Percentiles rank a stretch among this genome's conserved stretches.
Evolutionary conservation across 2,888 invertebrate species (phyloP).

Genomic region (Entomobrya proxima): DNA sequence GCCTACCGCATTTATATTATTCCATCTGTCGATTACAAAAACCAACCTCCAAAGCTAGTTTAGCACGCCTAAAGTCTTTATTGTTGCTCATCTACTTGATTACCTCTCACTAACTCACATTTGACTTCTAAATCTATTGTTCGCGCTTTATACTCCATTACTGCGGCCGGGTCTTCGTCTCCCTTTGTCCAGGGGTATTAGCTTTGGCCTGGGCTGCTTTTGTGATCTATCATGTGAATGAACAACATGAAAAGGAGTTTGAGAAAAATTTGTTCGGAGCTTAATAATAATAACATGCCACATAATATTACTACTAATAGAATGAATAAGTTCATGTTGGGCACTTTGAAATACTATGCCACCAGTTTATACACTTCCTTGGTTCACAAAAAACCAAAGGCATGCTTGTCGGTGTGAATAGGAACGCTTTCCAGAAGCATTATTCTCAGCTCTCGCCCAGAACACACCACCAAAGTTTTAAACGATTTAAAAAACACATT

Average conservation of each 20-base stretch:
- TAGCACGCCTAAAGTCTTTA: conserved; percentile 67
- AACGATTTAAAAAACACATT: no score
- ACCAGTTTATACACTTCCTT: neutral
- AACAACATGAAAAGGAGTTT: neutral
- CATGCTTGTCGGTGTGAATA: conserved; percentile 4
- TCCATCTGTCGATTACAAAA: conserved; percentile 68
- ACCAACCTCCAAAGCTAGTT: conserved; percentile 67
- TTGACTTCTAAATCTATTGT: neutral
- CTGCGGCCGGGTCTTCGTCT: neutral
- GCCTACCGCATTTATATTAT: conserved; percentile 73
- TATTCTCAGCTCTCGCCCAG: neutral
- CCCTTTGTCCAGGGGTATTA: neutral
- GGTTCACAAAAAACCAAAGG: neutral
- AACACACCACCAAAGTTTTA: no score
- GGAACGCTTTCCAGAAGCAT: neutral
- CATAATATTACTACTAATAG: conserved; percentile 47
- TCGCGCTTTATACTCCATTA: neutral
- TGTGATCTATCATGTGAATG: conserved; percentile 1
- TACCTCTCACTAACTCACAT: conserved; percentile 46
- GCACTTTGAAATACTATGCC: conserved; percentile 24
- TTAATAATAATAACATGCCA: conserved; percentile 40
- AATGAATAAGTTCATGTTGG: conserved; percentile 24
- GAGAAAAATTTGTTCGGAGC: conserved; percentile 1
- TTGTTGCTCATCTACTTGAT: conserved; percentile 59
- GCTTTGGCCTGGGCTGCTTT: neutral